Base-by-base conservation (phyloP, 1,140 invertebrate species). In the Arctopsyche grandis region DNA sequence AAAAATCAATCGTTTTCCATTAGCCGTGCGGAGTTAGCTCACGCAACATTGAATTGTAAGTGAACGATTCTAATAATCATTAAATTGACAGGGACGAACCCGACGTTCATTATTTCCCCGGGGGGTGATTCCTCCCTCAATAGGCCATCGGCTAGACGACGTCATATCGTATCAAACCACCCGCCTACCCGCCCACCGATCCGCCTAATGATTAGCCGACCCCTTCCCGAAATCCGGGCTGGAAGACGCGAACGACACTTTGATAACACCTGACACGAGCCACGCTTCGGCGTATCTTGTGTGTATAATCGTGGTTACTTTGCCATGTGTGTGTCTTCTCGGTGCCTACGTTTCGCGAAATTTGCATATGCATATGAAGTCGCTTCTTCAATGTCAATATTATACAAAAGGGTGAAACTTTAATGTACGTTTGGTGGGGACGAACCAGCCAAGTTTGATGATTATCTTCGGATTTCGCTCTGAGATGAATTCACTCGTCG, bases 51-150 rank as follows among this genome's bases (percentile, higher is more conserved):
- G 48, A 52, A 52, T 52, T 14, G 48, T 52, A 52, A 52, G 48
- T 52, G 48, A 52, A 52, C 16, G 48, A 52, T 12, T 12, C 48
- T 52, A 52, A 52, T 52, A 52, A 52, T 52, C 48, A 52, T 52
- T 52, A 52, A 52, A 52, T 52, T 10, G 48, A 52, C 48, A 52
- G 48, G 48, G 16, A 52, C 10, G 48, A 52, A 52, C 48, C 10
- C 48, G 48, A 12, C 48, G 48, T 52, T 52, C 48, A 52, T 52
- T 52, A 16, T 52, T 52, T 52, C 48, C 48, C 48, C 10, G 3
- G 48, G 48, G 48, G 16, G 48, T 52, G 48, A 52, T 52, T 52
- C 48, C 48, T 52, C 12, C 3, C 16, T 52, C 48, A 52, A 52
- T 52, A 16, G 48, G 16, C 48, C 48, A 14, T 38, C 29, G 29